Conservation (phyloP, 2,888 invertebrate genomes). For the Eupithecia insigniata region DNA sequence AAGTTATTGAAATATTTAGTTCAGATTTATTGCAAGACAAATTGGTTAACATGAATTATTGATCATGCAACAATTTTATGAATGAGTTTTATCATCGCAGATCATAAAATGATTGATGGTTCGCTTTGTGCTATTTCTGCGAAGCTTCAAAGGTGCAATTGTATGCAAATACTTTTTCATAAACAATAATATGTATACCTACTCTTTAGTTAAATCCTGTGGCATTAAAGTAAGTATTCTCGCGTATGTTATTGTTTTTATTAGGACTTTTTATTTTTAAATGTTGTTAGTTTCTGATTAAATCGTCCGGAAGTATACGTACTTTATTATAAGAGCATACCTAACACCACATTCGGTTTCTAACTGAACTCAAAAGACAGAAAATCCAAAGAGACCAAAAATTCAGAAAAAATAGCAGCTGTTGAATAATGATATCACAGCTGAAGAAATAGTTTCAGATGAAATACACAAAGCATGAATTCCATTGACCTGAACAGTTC, state of each 20-base stretch:
- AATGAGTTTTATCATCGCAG: constrained; percentile 37
- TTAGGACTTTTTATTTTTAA: background rate
- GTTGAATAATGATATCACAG: background rate
- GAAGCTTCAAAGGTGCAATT: constrained; percentile 52
- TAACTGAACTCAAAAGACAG: background rate
- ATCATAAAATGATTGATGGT: constrained; percentile 41
- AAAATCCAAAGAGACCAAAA: background rate
- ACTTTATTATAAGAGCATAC: background rate
- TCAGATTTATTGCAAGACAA: background rate
- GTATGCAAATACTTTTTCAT: constrained; percentile 54
- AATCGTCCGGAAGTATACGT: background rate
- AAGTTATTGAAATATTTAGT: constrained; percentile 3
- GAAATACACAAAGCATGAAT: constrained; percentile 42
- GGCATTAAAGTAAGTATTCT: background rate
- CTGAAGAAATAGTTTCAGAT: constrained; percentile 23
- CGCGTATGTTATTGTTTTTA: background rate
- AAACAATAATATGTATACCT: constrained; percentile 35
- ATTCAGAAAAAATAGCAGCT: background rate
- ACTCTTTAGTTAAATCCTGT: constrained; percentile 17
- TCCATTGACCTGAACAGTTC: constrained; percentile 51
- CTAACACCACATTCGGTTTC: background rate
- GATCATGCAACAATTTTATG: constrained; percentile 37
- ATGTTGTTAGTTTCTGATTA: background rate
- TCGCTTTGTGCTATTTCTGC: constrained; percentile 42
- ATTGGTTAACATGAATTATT: constrained; percentile 38